Base-by-base conservation (phyloP, 2,113 vertebrate species). In the Tetrax tetrax region DNA sequence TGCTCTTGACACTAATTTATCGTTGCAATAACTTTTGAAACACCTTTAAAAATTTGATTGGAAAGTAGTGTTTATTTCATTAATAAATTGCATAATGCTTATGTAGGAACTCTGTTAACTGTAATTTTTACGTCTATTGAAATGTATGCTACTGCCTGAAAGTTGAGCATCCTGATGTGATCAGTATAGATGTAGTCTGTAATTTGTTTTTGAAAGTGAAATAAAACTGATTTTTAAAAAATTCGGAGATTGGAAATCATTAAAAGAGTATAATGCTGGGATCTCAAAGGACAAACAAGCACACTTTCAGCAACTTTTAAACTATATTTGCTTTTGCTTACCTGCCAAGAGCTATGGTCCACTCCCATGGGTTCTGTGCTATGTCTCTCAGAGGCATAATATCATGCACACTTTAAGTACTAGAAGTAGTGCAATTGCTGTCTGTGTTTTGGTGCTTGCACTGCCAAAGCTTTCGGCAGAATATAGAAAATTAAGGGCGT, bases 291-390 rank as follows among this genome's bases (percentile, higher is more conserved):
- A 53, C 51, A 83, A 74, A 29, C 22, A 66, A 54, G 25, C 14
- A 37, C 4, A 14, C 10, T 84, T 81, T 15, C 48, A 71, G 25
- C 60, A 89, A 53, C 11, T 51, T 60, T 91, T 79, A 48, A 82
- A 90, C 63, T 89, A 14, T 76, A 93, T 94, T 96, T 84, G 60
- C 41, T 85, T 33, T 64, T 74, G 65, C 51, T 96, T 95, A 79
- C 47, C 78, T 87, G 38, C 41, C 54, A 45, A 90, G 87, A 69
- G 28, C 64, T 83, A 21, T 75, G 48, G 65, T 53, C 66, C 41
- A 17, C 64, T 77, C 41, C 78, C n/a, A 37, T 68, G 83, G 29
- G 24, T 86, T 96, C 56, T 82, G 47, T 41, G 56, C 86, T 54
- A 45, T 87, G 18, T 92, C 41, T 92, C 41, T 57, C 82, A 60